Evolutionary conservation across 2,797 vertebrate species (phyloP), one percentile per base, ranked within the genome.

Genomic region (Mus caroli): DNA sequence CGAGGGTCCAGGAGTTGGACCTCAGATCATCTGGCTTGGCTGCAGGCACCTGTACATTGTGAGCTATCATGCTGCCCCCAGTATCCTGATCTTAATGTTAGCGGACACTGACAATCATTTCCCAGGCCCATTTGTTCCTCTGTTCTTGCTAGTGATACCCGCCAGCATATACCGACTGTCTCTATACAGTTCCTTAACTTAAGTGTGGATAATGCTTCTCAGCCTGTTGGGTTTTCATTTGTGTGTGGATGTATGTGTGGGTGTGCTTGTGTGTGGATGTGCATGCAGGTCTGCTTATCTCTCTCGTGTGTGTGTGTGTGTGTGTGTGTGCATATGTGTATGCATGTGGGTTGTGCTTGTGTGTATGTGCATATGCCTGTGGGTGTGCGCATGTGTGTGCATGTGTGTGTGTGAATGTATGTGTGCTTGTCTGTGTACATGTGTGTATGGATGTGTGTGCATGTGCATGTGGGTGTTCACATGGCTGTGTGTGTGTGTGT

Each of bases 151-250:
- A 31, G 31, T 77, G 40, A 71, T 84, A 50, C 31, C 67, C 7
- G 7, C 6, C 20, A 37, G 67, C 54, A 28, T 93, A 92, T n/a
- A 86, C 92, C 52, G 77, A 50, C 10, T 54, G 15, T 91, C 86
- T 91, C 87, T 85, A 83, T 60, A 34, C 50, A 56, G 67, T 92
- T 86, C 75, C 37, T 87, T 91, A 89, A 94, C 37, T 87, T 91
- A 89, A 94, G 54, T 73, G 46, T 75, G 88, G 46, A 52, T 75
- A 15, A 82, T 58, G 52, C 67, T 95, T 95, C 88, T 46, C 54
- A 26, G 64, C 22, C 64, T 69, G 12, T 15, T 67, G 43, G 31
- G 13, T 52, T 20, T 62, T 11, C 15, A 4, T 60, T 7, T 17
- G n/a, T 60, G 54, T 7, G 43, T 31, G 26, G 31, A 26, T 50